These are phyloP conservation scores for Meghimatium bilineatum DNA, from an alignment of 2,888 invertebrate species.

Conservation along the genomic window DNA sequence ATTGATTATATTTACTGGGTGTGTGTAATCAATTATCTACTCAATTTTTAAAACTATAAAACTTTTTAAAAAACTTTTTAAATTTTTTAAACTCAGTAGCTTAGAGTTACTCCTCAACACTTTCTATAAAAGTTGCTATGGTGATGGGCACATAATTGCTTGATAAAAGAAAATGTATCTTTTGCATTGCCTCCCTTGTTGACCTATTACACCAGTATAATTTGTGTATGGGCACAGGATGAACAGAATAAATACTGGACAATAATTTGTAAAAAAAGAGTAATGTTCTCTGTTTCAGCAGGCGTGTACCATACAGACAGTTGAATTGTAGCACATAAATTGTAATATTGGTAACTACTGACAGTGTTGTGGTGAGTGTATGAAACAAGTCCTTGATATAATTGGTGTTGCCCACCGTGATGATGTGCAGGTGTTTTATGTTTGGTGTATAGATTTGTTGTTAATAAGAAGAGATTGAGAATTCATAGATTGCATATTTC, in stretches of 20 bases:
- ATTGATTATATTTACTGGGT: too few species aligned
- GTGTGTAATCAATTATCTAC: too few species aligned
- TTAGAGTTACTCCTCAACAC: too few species aligned
- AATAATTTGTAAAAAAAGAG: background rate
- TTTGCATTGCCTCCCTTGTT: too few species aligned
- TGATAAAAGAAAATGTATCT: too few species aligned
- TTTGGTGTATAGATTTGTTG: background rate
- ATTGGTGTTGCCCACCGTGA: background rate
- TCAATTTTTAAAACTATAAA: too few species aligned
- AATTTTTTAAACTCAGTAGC: too few species aligned
- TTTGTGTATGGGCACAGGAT: background rate
- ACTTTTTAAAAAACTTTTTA: too few species aligned
- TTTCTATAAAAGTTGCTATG: too few species aligned
- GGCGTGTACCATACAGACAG: conserved; percentile 6
- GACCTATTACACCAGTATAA: too few species aligned
- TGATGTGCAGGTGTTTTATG: background rate
- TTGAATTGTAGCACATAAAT: background rate
- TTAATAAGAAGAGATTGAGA: background rate
- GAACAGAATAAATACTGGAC: background rate
- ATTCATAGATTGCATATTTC: too few species aligned
- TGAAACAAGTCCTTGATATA: background rate
- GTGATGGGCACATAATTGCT: too few species aligned
- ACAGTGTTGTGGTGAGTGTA: background rate
- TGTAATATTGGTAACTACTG: conserved; percentile 12
- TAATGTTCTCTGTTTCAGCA: conserved; percentile 2